A percentile compares a stretch with the other conserved stretches of the same genome.
Evolutionary conservation across 2,888 invertebrate genomes (phyloP).

Genomic region (Pristionchus arcanus): DNA sequence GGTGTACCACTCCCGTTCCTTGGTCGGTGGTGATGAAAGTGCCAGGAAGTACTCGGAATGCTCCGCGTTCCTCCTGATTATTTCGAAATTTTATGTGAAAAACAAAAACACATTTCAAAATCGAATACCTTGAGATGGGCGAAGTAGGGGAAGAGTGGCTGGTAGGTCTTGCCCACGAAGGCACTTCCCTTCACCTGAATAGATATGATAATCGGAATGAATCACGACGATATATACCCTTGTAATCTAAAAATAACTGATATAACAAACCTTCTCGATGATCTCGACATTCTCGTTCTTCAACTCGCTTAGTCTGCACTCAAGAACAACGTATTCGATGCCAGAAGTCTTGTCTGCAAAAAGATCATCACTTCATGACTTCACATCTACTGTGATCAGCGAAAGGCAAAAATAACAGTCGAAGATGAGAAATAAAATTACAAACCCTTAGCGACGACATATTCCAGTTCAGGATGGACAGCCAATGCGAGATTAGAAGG

Average conservation of each 20-base stretch:
- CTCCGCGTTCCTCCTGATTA: slow-evolving; percentile 65
- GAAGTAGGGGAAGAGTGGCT: slow-evolving; percentile 94
- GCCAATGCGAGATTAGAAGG: slow-evolving; percentile 96
- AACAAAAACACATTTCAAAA: slow-evolving; percentile 83
- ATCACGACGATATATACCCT: background rate
- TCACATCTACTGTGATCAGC: no score
- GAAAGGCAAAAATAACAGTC: no score
- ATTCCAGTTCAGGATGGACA: slow-evolving; percentile 91
- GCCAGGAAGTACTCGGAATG: slow-evolving; percentile 89
- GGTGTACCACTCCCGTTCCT: slow-evolving; percentile 98
- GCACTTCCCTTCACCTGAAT: slow-evolving; percentile 85
- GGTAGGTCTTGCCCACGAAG: slow-evolving; percentile 88
- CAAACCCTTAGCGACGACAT: slow-evolving; percentile 80
- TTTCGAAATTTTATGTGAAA: background rate
- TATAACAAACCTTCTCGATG: slow-evolving; percentile 83
- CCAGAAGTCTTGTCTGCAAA: slow-evolving; percentile 66
- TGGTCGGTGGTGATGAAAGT: slow-evolving; percentile 95
- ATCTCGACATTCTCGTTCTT: slow-evolving; percentile 87
- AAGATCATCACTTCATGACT: no score
- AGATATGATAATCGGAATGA: background rate
- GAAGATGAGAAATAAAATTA: no score
- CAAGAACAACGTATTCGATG: slow-evolving; percentile 74
- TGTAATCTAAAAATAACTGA: background rate
- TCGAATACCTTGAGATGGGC: slow-evolving; percentile 81
- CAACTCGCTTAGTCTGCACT: slow-evolving; percentile 70